Conservation (phyloP, 2,113 vertebrate species). For the Thunnus maccoyii region DNA sequence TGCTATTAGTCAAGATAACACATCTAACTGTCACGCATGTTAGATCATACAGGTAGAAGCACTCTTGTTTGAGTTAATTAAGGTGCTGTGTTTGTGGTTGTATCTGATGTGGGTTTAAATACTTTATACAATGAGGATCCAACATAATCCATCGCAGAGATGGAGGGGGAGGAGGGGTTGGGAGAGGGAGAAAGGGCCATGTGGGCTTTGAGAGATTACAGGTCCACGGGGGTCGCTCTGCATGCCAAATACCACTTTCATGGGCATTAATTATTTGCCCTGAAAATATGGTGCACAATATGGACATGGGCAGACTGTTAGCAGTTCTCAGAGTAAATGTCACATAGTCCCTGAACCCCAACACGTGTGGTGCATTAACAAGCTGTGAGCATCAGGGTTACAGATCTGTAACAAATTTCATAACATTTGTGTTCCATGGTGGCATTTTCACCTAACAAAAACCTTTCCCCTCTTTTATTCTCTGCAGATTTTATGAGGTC, state of each 20-base stretch:
- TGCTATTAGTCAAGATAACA: background rate
- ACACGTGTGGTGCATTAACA: slow-evolving; percentile 8
- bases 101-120: slow-evolving; percentile 13
- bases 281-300: slow-evolving; percentile 63
- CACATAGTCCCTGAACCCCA: slow-evolving; percentile 20
- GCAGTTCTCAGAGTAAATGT: slow-evolving; percentile 41
- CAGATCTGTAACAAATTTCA: slow-evolving; percentile 10
- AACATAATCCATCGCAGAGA: slow-evolving; percentile 26
- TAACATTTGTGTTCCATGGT: background rate
- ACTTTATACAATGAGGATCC: slow-evolving; percentile 23
- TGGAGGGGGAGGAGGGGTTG: background rate
- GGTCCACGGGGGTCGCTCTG: slow-evolving; percentile 24
- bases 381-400: slow-evolving; percentile 16
- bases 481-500: background rate
- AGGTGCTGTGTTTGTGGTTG: slow-evolving; percentile 12
- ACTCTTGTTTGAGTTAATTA: slow-evolving; percentile 18
- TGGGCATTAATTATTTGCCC: slow-evolving; percentile 56
- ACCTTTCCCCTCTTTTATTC: background rate
- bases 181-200: background rate
- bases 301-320: slow-evolving; percentile 33
- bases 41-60: slow-evolving; percentile 9
- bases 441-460: slow-evolving; percentile 15
- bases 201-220: slow-evolving; percentile 47
- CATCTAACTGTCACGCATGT: background rate
- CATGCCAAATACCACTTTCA: slow-evolving; percentile 57